Evolutionary conservation across 1,140 invertebrate genomes (phyloP).

Genomic region (Ylistrum balloti): DNA sequence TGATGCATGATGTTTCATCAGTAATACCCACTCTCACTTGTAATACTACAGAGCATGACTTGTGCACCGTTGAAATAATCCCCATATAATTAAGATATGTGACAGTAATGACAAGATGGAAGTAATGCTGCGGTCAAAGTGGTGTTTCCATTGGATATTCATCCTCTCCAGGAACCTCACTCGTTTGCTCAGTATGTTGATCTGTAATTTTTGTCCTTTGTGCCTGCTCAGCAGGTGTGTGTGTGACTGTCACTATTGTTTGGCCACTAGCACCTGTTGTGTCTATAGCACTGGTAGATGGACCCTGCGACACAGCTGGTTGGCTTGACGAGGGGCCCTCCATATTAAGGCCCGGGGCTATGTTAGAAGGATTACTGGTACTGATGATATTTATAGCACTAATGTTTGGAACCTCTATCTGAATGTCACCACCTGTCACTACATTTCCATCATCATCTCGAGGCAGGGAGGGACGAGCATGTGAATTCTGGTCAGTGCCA

Average conservation of each 20-base stretch:
- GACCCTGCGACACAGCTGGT: not conserved
- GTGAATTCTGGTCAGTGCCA: constrained; percentile 61
- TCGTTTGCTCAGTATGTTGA: not conserved
- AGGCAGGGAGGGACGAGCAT: constrained; percentile 70
- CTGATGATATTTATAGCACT: constrained; percentile 45
- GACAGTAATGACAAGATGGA: not conserved
- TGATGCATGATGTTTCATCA: not conserved
- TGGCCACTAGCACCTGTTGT: constrained; percentile 41
- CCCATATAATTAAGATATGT: not conserved
- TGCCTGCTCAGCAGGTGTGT: constrained; percentile 51
- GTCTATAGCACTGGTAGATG: constrained; percentile 46
- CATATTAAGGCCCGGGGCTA: not conserved
- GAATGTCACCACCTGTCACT: constrained; percentile 64
- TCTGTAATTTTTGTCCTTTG: constrained; percentile 48
- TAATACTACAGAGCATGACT: not conserved
- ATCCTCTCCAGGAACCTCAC: constrained; percentile 41
- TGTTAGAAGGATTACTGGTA: constrained; percentile 31
- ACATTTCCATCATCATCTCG: constrained; percentile 62
- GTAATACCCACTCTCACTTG: not conserved
- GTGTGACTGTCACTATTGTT: constrained; percentile 49
- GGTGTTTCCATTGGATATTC: constrained; percentile 60
- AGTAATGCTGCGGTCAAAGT: constrained; percentile 44
- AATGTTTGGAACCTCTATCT: constrained; percentile 65
- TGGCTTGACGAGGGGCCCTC: not conserved
- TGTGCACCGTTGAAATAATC: not conserved